Evolutionary conservation across 2,113 vertebrate species (phyloP).

Genomic region (Pao palembangensis): DNA sequence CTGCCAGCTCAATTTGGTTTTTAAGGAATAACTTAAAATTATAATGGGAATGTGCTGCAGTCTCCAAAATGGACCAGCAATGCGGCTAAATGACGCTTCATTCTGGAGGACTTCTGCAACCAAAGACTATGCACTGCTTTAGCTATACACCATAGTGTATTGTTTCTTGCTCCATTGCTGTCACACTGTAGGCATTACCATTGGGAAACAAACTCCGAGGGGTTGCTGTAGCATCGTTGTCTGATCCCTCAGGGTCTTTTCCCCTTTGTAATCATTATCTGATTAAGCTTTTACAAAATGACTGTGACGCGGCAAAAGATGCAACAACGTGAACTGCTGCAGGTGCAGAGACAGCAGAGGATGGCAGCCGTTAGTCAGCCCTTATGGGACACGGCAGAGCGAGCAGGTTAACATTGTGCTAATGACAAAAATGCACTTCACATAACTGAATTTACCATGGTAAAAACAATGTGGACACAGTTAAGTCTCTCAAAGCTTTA

Average conservation of each 20-base stretch:
- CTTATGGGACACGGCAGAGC: neutral
- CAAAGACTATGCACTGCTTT: too few species aligned
- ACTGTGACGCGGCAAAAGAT: neutral
- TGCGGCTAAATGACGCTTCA: too few species aligned
- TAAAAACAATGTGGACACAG: neutral
- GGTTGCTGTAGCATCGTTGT: too few species aligned
- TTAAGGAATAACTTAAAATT: too few species aligned
- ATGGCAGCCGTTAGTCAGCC: too few species aligned
- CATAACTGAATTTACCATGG: constrained; percentile 4
- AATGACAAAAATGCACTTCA: constrained; percentile 13
- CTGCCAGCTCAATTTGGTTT: too few species aligned
- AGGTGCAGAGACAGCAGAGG: neutral
- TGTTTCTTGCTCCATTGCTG: constrained; percentile 17
- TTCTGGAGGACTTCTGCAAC: too few species aligned
- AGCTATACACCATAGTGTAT: too few species aligned
- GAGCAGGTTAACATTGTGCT: neutral
- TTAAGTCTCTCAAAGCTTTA: neutral
- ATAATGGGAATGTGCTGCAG: too few species aligned
- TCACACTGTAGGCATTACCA: constrained; percentile 5
- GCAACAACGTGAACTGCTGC: neutral
- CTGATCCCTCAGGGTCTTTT: neutral
- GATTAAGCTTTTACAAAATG: constrained; percentile 1
- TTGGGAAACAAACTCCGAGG: constrained; percentile 2
- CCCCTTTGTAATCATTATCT: neutral
- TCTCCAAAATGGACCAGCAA: too few species aligned